These are phyloP conservation scores for Acrocephalus scirpaceus DNA, from an alignment of 2,797 vertebrate species.

Conservation along the genomic window DNA sequence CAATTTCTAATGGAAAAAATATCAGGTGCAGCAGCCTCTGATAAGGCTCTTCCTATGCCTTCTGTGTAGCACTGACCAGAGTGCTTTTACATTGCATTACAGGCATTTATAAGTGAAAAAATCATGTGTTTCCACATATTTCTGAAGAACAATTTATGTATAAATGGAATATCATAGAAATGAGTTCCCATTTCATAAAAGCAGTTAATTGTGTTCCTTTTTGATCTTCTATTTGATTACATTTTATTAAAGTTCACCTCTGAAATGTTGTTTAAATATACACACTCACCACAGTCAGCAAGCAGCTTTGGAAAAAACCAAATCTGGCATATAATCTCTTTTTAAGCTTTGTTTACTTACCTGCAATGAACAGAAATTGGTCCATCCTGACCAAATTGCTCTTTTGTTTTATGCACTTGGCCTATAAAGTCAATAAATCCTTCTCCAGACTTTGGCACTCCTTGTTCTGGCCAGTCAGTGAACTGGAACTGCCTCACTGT, in stretches of 20 bases:
- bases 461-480: conserved; percentile 99
- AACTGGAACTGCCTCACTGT: conserved; percentile 99
- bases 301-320: neutral
- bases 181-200: neutral
- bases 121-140: neutral
- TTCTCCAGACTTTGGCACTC: conserved; percentile 99
- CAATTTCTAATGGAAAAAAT: conserved; percentile 12
- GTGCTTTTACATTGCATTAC: neutral
- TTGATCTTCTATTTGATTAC: neutral
- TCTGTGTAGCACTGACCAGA: neutral
- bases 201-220: neutral
- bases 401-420: conserved; percentile 99
- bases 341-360: conserved; percentile 75
- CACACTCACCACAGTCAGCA: neutral
- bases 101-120: neutral
- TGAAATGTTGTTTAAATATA: neutral
- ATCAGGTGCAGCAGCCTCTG: neutral
- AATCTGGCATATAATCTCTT: neutral
- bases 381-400: conserved; percentile 98
- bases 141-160: neutral
- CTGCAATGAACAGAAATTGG: conserved; percentile 99
- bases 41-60: neutral
- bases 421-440: conserved; percentile 99
- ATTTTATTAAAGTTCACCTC: neutral
- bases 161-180: neutral